Evolutionary conservation across 1,140 invertebrate genomes (phyloP).

Genomic region (Apis laboriosa): DNA sequence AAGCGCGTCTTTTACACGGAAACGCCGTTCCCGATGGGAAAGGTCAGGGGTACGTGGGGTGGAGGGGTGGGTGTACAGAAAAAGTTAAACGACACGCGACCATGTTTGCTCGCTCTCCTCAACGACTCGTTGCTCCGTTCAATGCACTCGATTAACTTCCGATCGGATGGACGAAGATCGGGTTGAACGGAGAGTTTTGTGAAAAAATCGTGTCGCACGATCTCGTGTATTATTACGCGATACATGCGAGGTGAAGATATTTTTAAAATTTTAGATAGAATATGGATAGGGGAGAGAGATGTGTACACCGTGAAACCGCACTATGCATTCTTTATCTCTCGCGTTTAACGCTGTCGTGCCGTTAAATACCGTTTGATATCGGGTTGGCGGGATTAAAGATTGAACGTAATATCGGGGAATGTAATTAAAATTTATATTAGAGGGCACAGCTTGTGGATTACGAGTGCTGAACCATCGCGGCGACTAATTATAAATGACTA

Average conservation of each 20-base stretch:
- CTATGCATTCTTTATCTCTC: slow-evolving; percentile 7
- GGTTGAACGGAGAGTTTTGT: no score
- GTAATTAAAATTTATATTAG: slow-evolving; percentile 66
- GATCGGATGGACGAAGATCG: background rate
- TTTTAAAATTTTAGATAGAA: no score
- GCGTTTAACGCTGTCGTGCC: slow-evolving; percentile 15
- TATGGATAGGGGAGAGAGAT: no score
- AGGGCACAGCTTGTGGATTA: slow-evolving; percentile 56
- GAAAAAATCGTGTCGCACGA: no score
- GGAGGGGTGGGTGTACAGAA: background rate
- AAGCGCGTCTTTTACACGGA: slow-evolving; percentile 38
- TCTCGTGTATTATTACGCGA: no score
- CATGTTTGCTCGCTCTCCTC: slow-evolving; percentile 64
- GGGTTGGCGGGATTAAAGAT: slow-evolving; percentile 59
- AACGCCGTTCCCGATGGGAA: slow-evolving; percentile 52
- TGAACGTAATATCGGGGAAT: slow-evolving; percentile 57
- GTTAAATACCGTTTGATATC: slow-evolving; percentile 38
- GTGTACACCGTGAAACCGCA: background rate
- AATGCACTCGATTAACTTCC: slow-evolving; percentile 60
- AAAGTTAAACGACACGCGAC: slow-evolving; percentile 62
- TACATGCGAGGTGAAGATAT: no score
- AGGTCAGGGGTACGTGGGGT: slow-evolving; percentile 37
- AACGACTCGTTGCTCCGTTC: slow-evolving; percentile 67
- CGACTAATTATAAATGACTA: slow-evolving; percentile 63
- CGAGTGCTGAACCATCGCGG: slow-evolving; percentile 53